Percentiles rank a stretch among this genome's conserved stretches.
Evolutionary conservation across 2,113 vertebrate genomes (phyloP).

Genomic region (Stigmatopora nigra): DNA sequence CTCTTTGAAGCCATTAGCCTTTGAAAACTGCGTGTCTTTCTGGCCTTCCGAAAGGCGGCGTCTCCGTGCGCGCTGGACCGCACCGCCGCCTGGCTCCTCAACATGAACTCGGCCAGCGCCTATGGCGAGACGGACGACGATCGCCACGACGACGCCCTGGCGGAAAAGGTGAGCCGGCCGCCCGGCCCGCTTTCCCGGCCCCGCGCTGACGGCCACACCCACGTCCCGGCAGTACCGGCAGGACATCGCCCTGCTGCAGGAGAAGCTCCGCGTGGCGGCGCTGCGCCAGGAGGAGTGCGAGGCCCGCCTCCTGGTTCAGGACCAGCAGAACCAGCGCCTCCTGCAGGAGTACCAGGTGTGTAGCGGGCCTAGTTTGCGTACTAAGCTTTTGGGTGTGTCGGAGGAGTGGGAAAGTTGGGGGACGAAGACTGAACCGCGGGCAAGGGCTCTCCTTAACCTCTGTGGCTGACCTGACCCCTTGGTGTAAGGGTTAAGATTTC

Average conservation of each 20-base stretch:
- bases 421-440: too few relatives aligned
- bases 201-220: too few relatives aligned
- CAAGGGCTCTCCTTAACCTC: too few relatives aligned
- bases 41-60: slow-evolving; percentile 73
- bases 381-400: too few relatives aligned
- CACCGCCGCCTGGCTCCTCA: slow-evolving; percentile 96
- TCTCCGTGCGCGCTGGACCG: slow-evolving; percentile 95
- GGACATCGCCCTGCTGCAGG: slow-evolving; percentile 89
- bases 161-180: slow-evolving; percentile 81
- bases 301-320: slow-evolving; percentile 84
- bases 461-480: too few relatives aligned
- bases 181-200: too few relatives aligned
- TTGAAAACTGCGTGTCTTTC: too few relatives aligned
- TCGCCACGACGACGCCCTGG: slow-evolving; percentile 77
- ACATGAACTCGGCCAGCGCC: slow-evolving; percentile 86
- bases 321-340: slow-evolving; percentile 92
- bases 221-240: slow-evolving; percentile 76
- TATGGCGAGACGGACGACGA: slow-evolving; percentile 88
- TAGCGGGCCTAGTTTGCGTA: too few relatives aligned
- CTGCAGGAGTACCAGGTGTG: slow-evolving; percentile 89
- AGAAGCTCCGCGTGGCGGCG: slow-evolving; percentile 84
- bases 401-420: too few relatives aligned
- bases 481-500: too few relatives aligned
- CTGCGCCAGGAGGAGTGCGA: slow-evolving; percentile 94
- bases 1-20: too few relatives aligned